Evolutionary conservation across 2,113 vertebrate species (phyloP), one percentile per base, ranked within the genome.

Genomic region (Emberiza fucata): DNA sequence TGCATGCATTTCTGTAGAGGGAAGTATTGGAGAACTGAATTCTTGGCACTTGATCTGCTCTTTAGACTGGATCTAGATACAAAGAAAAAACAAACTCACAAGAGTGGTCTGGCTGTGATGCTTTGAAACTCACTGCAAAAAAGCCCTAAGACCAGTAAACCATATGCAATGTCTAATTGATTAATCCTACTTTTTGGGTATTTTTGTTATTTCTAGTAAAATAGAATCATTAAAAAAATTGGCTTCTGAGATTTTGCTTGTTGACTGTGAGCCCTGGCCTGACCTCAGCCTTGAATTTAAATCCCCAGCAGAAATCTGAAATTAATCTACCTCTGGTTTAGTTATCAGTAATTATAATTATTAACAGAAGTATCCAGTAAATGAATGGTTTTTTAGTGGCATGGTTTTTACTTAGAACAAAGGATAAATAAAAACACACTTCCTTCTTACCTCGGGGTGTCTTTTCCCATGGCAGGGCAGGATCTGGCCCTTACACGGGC

Each of bases 231-330:
- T 31, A 21, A 77, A 94, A 92, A 94, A 96, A 92, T 65, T 64
- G 48, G 57, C 79, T 84, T 89, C 77, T 88, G 57, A 92, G 92
- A 90, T 81, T 86, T 68, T 81, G 90, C 95, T 96, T 96, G 92
- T 96, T 96, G 95, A 96, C 83, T 88, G 31, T 79, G 77, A 81
- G 88, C 88, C 92, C 92, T 96, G 94, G 82, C 93, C 95, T 95
- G 93, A 97, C 94, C 95, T 96, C 90, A 96, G 88, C 90, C 95
- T 88, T 84, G 92, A 96, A 93, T 88, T 80, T 77, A 96, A 96
- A 95, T 86, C 77, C 86, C 82, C 90, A 79, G 83, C 33, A 90
- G 88, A 90, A 94, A 69, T 60, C 88, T 88, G 77, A 97, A 95
- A 95, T 93, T 45, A 95, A 97, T 92, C 76, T 40, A 88, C 35